These are phyloP conservation scores for Aleiodes sp. DNA, from an alignment of 1,140 invertebrate genomes.

Conservation along the genomic window DNA sequence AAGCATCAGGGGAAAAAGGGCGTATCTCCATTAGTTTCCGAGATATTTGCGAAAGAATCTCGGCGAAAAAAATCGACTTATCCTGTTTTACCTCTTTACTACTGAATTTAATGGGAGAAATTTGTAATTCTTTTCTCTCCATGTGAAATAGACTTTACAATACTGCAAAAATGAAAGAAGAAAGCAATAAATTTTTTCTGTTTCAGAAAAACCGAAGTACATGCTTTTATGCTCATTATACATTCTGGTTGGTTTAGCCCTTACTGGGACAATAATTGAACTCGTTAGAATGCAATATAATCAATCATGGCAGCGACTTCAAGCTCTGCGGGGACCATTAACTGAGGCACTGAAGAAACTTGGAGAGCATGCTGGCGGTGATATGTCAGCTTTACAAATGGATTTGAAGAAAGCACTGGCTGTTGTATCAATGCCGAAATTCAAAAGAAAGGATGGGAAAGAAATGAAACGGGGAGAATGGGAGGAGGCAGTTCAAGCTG, in stretches of 20 bases:
- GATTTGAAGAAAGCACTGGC: slow-evolving; percentile 65
- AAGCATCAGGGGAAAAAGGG: too few relatives aligned
- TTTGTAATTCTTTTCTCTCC: too few relatives aligned
- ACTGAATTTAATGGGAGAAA: too few relatives aligned
- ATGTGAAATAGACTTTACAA: too few relatives aligned
- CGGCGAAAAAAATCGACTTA: too few relatives aligned
- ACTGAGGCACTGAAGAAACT: slow-evolving; percentile 79
- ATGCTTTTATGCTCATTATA: slow-evolving; percentile 92
- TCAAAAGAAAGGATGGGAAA: slow-evolving; percentile 43
- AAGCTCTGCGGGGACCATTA: slow-evolving; percentile 80
- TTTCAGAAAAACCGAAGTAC: slow-evolving; percentile 82
- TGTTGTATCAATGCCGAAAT: slow-evolving; percentile 57
- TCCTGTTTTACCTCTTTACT: too few relatives aligned
- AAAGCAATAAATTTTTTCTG: too few relatives aligned
- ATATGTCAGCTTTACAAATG: slow-evolving; percentile 75
- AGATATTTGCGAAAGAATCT: too few relatives aligned
- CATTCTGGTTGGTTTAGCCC: slow-evolving; percentile 90
- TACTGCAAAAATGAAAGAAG: too few relatives aligned
- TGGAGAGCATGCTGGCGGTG: slow-evolving; percentile 77
- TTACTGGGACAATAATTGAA: slow-evolving; percentile 95
- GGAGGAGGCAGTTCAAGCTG: slow-evolving; percentile 78
- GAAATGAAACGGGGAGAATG: slow-evolving; percentile 67
- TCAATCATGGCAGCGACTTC: slow-evolving; percentile 82
- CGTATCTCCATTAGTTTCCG: too few relatives aligned
- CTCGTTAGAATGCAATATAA: slow-evolving; percentile 85